These are phyloP conservation scores for Drosophila hamatofila DNA, from an alignment of 2,888 invertebrate genomes.

Conservation along the genomic window DNA sequence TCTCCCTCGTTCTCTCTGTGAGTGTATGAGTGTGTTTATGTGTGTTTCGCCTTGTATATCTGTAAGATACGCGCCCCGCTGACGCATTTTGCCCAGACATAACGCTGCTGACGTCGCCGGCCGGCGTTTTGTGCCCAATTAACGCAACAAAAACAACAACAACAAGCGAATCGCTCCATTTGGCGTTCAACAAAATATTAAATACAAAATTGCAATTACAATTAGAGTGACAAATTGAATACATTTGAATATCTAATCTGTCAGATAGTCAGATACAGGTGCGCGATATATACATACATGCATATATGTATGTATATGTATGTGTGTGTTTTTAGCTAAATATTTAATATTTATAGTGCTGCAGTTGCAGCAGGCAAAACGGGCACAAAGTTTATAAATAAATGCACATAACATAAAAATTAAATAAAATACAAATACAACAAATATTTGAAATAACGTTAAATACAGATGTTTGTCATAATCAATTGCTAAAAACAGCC, in stretches of 20 bases:
- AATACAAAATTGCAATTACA: constrained; percentile 24
- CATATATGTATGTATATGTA: neutral
- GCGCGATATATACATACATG: neutral
- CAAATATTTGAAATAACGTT: constrained; percentile 36
- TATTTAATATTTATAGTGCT: constrained; percentile 36
- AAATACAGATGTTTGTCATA: constrained; percentile 75
- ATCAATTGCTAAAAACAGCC: constrained; percentile 62
- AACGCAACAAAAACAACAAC: constrained; percentile 73
- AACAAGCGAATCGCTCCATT: constrained; percentile 27
- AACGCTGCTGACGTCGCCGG: constrained; percentile 72
- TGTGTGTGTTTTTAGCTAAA: constrained; percentile 16
- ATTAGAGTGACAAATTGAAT: constrained; percentile 21
- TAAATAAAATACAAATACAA: constrained; percentile 25
- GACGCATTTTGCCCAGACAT: constrained; percentile 62
- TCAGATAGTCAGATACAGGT: constrained; percentile 13
- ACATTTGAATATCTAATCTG: constrained; percentile 28
- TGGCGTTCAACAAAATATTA: constrained; percentile 36
- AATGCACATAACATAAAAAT: constrained; percentile 32
- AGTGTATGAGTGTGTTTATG: constrained; percentile 17
- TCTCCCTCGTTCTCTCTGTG: neutral
- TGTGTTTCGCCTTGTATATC: constrained; percentile 65
- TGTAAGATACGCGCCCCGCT: constrained; percentile 73
- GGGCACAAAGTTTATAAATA: constrained; percentile 52
- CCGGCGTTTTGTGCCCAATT: constrained; percentile 84
- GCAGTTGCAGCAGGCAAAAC: constrained; percentile 29